These are phyloP conservation scores for Geococcyx californianus DNA, from an alignment of 2,113 vertebrate species.

Conservation along the genomic window DNA sequence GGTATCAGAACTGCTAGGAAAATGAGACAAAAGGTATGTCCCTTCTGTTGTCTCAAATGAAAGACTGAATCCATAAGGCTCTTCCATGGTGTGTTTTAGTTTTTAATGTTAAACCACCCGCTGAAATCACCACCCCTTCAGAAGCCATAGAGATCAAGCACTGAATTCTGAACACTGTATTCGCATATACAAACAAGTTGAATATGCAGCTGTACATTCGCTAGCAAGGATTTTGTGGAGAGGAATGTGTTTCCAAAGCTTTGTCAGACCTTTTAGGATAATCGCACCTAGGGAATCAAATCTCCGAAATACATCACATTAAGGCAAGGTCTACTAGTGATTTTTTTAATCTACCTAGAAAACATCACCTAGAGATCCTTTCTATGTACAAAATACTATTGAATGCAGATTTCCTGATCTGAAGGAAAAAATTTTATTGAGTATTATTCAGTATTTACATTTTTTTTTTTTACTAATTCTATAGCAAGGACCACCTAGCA, in stretches of 20 bases:
- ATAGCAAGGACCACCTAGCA: not conserved
- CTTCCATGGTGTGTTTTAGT: not conserved
- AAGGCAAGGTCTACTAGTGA: not conserved
- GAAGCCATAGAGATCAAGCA: not conserved
- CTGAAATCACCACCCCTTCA: not conserved
- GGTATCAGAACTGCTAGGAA: not conserved
- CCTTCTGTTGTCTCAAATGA: not conserved
- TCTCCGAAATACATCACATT: not conserved
- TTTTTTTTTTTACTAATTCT: not conserved
- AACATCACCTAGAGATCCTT: not conserved
- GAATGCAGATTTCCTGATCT: not conserved
- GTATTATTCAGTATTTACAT: not conserved
- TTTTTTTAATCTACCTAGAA: not conserved
- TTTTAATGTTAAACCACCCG: not conserved
- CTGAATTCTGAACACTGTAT: not conserved
- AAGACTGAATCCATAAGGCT: not conserved
- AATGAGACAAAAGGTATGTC: not conserved
- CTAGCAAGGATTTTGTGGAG: not conserved
- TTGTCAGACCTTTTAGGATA: not conserved
- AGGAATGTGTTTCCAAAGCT: not conserved
- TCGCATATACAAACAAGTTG: not conserved
- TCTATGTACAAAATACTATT: not conserved
- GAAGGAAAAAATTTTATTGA: not conserved
- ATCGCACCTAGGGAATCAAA: not conserved
- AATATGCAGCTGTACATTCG: not conserved